Percentiles rank a stretch among this genome's conserved stretches.
Evolutionary conservation across 1,140 invertebrate species (phyloP).

Genomic region (Plectrocnemia conspersa): DNA sequence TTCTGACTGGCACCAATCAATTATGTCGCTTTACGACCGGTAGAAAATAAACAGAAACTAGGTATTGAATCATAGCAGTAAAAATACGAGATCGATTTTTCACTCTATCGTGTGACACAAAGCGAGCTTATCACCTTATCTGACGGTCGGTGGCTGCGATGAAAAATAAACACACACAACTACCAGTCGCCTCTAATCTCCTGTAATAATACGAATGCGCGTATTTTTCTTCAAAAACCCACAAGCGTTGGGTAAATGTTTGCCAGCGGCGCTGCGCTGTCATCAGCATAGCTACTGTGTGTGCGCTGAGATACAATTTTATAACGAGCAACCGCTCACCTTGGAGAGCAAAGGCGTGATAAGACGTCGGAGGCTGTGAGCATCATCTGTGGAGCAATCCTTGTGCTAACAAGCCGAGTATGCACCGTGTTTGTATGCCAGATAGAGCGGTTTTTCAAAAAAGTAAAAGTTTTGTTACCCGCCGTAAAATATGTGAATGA

Average conservation of each 20-base stretch:
- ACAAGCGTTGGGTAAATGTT: neutral
- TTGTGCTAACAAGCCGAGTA: neutral
- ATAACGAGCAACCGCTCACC: neutral
- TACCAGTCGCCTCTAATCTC: neutral
- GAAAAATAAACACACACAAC: neutral
- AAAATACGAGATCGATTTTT: no score
- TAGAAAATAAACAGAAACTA: no score
- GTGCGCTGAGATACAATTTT: neutral
- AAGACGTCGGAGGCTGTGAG: neutral
- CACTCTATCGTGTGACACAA: neutral
- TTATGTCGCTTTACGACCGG: no score
- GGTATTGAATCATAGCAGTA: no score
- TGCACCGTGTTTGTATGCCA: neutral
- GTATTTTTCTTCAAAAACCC: neutral
- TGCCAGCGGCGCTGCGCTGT: neutral
- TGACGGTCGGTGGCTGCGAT: no score
- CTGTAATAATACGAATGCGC: neutral
- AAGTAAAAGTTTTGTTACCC: no score
- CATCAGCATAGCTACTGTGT: neutral
- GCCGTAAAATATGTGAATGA: no score
- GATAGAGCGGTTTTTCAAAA: no score
- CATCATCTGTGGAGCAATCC: neutral
- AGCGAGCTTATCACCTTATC: neutral
- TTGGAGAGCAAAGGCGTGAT: neutral
- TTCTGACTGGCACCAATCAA: no score